Conservation (phyloP, 1,140 invertebrate species). For the Panulirus ornatus region DNA sequence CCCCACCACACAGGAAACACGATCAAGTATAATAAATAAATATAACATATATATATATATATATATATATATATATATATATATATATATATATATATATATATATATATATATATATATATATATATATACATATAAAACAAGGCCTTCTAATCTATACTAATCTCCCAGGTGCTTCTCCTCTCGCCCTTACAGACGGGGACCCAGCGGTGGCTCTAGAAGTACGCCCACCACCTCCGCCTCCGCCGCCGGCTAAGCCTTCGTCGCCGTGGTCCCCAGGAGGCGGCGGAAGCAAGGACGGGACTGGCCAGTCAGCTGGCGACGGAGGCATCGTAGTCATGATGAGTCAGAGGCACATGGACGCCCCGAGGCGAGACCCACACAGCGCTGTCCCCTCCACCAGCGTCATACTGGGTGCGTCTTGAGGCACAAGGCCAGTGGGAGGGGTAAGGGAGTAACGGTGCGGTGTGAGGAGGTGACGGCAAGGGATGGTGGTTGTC, state of each 20-base stretch:
- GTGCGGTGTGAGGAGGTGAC: neutral
- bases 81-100: too few relatives aligned
- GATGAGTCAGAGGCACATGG: conserved; percentile 67
- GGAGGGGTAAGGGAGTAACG: neutral
- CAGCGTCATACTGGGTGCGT: conserved; percentile 65
- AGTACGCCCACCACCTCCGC: conserved; percentile 47
- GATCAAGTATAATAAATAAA: too few relatives aligned
- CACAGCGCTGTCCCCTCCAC: conserved; percentile 65
- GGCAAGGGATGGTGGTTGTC: neutral
- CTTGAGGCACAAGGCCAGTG: too few relatives aligned
- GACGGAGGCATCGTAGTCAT: conserved; percentile 63
- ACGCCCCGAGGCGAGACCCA: conserved; percentile 59
- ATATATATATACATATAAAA: too few relatives aligned
- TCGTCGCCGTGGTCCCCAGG: conserved; percentile 34
- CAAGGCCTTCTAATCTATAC: too few relatives aligned
- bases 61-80: too few relatives aligned
- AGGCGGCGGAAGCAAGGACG: conserved; percentile 15
- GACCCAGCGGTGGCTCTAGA: conserved; percentile 54
- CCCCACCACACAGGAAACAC: too few relatives aligned
- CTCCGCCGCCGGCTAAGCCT: neutral
- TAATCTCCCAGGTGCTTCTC: too few relatives aligned
- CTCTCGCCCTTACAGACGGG: conserved; percentile 41
- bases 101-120: too few relatives aligned
- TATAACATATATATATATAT: too few relatives aligned
- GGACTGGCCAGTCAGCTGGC: conserved; percentile 34